Evolutionary conservation across 2,797 vertebrate genomes (phyloP), one percentile per base, ranked within the genome.

Genomic region (Halcyon badia): DNA sequence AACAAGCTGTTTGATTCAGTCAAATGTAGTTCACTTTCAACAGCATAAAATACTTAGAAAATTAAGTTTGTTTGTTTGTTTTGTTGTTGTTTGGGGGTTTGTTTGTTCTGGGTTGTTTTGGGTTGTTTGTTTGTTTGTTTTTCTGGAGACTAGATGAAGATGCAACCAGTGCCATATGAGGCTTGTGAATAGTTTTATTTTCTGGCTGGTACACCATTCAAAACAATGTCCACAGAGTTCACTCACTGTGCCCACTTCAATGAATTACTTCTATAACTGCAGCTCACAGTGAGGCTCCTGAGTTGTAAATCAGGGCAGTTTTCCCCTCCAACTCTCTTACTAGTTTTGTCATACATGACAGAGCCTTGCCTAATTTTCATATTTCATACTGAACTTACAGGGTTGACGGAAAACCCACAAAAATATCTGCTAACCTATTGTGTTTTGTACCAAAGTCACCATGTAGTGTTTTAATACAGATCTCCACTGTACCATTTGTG

Each of bases 31-130:
- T 94, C n/a, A 42, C 21, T 51, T 86, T 69, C 51, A 73, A n/a
- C 5, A 5, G 6, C 14, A 48, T 58, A 30, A 96, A 89, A 75
- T 31, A 76, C 25, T 90, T 51, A 82, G 58, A 84, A 95, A 91
- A 88, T 54, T n/a, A 30, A 0, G 0, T 42, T 42, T 18, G 42
- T 42, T 42, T 42, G 42, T 42, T 42, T 42, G 41, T 17, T 42
- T 42, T 42, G 37, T 39, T 39, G 37, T 39, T 39, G 37, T 39
- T 39, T 39, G 37, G 37, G 42, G 42, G 42, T 42, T 42, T 42
- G 42, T 42, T 42, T 42, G 42, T 42, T 42, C 17, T 39, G 37
- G 7, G 16, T 42, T 42, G 16, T 42, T 42, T 39, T 39, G 37
- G 37, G 37, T 39, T 39, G 37, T 39, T 20, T 20, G 5, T 44